These are phyloP conservation scores for Netta rufina DNA, from an alignment of 2,797 vertebrate genomes.

Conservation along the genomic window DNA sequence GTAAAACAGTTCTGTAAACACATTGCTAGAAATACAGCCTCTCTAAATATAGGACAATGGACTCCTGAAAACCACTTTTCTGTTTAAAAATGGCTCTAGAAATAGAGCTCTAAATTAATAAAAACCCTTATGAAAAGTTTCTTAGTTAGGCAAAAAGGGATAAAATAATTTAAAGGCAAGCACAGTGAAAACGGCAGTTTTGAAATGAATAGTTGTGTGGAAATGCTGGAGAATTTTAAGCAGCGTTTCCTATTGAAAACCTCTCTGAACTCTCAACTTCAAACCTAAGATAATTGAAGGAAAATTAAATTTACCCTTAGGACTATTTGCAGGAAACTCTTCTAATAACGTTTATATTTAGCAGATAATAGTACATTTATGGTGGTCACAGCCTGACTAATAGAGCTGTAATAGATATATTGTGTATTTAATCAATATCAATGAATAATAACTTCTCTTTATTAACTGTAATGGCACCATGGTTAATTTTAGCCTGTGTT, in stretches of 20 bases:
- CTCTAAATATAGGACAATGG: not conserved
- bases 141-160: not conserved
- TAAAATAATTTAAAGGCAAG: conserved; percentile 14
- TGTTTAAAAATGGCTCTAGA: not conserved
- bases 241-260: not conserved
- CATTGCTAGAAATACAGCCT: not conserved
- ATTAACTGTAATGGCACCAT: not conserved
- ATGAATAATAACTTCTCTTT: conserved; percentile 47
- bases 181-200: not conserved
- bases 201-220: not conserved
- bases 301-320: conserved; percentile 59
- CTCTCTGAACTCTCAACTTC: conserved; percentile 18
- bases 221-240: conserved; percentile 5
- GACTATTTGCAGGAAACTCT: conserved; percentile 35
- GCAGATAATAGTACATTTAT: conserved; percentile 38
- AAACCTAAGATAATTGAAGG: conserved; percentile 43
- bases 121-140: not conserved
- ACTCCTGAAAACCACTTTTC: not conserved
- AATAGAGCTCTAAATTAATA: not conserved
- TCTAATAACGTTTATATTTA: conserved; percentile 54
- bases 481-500: not conserved
- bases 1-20: not conserved
- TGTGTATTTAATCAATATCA: conserved; percentile 59
- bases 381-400: conserved; percentile 40
- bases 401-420: conserved; percentile 24